These are phyloP conservation scores for Alaudala cheleensis DNA, from an alignment of 2,113 vertebrate species.

Conservation along the genomic window DNA sequence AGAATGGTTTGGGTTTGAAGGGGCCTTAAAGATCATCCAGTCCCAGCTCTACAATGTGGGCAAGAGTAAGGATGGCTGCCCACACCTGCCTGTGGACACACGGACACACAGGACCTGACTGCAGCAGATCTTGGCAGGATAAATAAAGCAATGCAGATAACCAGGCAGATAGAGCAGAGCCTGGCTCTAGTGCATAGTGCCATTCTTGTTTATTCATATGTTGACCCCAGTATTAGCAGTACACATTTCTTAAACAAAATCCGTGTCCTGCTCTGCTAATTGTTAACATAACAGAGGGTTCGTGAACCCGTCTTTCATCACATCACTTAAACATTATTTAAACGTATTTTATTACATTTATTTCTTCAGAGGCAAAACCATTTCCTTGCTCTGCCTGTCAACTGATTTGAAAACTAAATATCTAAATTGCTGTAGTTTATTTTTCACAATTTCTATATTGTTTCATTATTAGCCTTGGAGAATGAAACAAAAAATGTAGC, in stretches of 20 bases:
- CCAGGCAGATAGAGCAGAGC: background rate
- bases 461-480: constrained; percentile 32
- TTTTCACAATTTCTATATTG: constrained; percentile 33
- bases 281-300: constrained; percentile 60
- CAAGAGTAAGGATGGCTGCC: background rate
- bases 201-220: constrained; percentile 19
- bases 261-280: constrained; percentile 31
- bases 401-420: constrained; percentile 62
- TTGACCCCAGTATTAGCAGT: constrained; percentile 37
- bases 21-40: background rate
- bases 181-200: background rate
- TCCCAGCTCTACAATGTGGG: background rate
- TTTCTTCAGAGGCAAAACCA: constrained; percentile 59
- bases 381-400: constrained; percentile 57
- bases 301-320: constrained; percentile 59
- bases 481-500: background rate
- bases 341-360: constrained; percentile 66
- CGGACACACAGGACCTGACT: background rate
- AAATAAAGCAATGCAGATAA: background rate
- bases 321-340: constrained; percentile 67
- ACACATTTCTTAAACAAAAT: constrained; percentile 63
- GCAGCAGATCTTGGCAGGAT: background rate
- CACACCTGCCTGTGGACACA: background rate
- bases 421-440: constrained; percentile 48
- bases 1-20: background rate